A percentile compares a stretch with the other conserved stretches of the same genome.
Evolutionary conservation across 2,113 vertebrate genomes (phyloP).

Genomic region (Bufo bufo): DNA sequence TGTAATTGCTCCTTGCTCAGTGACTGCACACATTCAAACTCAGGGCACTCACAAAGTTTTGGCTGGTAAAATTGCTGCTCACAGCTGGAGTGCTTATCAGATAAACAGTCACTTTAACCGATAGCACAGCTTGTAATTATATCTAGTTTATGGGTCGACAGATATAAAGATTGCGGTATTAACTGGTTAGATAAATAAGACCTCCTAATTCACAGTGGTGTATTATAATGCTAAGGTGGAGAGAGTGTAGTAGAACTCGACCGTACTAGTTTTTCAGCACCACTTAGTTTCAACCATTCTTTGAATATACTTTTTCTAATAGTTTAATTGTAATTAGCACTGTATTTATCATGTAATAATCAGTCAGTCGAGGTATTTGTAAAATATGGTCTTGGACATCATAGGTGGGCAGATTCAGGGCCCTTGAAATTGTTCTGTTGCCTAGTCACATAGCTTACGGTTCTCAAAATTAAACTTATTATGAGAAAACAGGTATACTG

Average conservation of each 20-base stretch:
- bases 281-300: not conserved
- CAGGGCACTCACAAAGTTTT: conserved; percentile 4
- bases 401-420: no score
- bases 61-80: conserved; percentile 47
- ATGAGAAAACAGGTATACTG: no score
- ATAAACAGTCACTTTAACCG: conserved; percentile 48
- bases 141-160: not conserved
- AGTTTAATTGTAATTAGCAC: not conserved
- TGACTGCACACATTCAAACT: conserved; percentile 31
- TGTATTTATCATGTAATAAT: not conserved
- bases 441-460: no score
- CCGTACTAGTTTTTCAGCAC: not conserved
- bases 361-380: not conserved
- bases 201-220: not conserved
- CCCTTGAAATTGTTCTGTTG: no score
- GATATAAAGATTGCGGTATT: conserved; percentile 7
- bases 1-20: conserved; percentile 49
- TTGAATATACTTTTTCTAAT: not conserved
- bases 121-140: conserved; percentile 39
- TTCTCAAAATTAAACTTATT: no score
- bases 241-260: not conserved
- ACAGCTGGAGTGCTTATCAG: conserved; percentile 56
- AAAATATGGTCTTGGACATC: no score
- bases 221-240: not conserved
- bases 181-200: conserved; percentile 11